phyloP scores from a whole-genome alignment of 2,888 invertebrate genomes.

The Tethea ocularis region DNA sequence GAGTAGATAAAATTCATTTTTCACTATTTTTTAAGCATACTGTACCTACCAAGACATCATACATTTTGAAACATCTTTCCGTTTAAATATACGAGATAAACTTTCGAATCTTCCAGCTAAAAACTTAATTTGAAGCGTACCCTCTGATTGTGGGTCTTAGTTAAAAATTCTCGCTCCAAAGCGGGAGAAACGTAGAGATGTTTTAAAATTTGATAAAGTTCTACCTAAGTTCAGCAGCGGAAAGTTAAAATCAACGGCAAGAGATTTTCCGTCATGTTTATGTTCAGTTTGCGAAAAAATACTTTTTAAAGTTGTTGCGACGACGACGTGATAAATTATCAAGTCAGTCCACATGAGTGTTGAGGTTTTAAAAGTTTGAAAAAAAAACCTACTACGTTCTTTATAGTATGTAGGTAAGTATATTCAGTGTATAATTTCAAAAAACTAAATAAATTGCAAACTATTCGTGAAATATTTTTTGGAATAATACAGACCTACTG shows the following conservation, averaged over 20 bases:
- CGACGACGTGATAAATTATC: background rate
- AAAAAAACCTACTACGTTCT: no score
- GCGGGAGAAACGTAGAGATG: slow-evolving; percentile 16
- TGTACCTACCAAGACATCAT: no score
- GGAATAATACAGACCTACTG: no score
- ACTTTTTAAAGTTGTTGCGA: background rate
- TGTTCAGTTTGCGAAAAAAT: slow-evolving; percentile 2
- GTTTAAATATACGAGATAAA: slow-evolving; percentile 20
- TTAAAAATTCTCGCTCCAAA: slow-evolving; percentile 45
- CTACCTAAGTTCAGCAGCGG: slow-evolving; percentile 15
- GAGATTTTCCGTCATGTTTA: slow-evolving; percentile 11
- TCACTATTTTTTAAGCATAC: no score
- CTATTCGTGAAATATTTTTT: no score
- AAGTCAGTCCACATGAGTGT: no score
- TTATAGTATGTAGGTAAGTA: no score
- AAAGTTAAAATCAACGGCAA: slow-evolving; percentile 11
- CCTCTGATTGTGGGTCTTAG: slow-evolving; percentile 30
- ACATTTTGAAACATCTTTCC: background rate
- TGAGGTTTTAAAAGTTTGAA: no score
- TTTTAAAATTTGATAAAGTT: slow-evolving; percentile 41
- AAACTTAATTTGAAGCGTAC: slow-evolving; percentile 40
- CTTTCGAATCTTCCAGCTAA: slow-evolving; percentile 28
- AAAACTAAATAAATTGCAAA: no score
- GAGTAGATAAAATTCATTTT: no score
- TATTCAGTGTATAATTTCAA: no score